phyloP scores from a whole-genome alignment of 2,797 vertebrate species.

The Acropternis orthonyx region DNA sequence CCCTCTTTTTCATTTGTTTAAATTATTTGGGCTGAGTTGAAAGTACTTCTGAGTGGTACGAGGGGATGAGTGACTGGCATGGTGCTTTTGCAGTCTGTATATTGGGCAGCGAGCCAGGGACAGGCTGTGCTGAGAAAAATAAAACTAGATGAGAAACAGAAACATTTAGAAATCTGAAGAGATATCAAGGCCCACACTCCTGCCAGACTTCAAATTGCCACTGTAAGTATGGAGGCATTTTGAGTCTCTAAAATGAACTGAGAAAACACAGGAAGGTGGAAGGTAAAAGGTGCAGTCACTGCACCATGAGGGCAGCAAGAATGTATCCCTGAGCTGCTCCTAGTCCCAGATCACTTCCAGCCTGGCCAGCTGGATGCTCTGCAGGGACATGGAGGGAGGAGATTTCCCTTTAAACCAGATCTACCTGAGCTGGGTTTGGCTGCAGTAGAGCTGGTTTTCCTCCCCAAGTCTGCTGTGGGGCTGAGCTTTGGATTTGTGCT shows the following conservation, averaged over 20 bases:
- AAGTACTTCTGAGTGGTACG: not conserved
- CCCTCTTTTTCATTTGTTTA: not conserved
- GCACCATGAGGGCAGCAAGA: not conserved
- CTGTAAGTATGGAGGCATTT: not conserved
- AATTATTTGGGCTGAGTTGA: not conserved
- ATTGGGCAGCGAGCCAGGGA: not conserved
- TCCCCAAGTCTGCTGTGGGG: not conserved
- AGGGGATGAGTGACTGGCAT: not conserved
- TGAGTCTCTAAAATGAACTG: not conserved
- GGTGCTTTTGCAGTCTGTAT: not conserved
- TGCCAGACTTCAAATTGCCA: not conserved
- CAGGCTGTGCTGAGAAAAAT: not conserved
- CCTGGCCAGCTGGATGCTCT: not conserved
- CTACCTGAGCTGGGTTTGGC: not conserved
- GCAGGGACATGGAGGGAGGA: not conserved
- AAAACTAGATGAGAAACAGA: not conserved
- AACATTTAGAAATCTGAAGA: not conserved
- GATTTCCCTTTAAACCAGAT: not conserved
- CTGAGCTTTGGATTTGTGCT: not conserved
- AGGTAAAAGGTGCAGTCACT: not conserved
- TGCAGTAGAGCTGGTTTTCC: not conserved
- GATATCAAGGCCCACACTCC: not conserved
- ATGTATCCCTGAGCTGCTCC: not conserved
- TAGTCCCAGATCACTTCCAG: not conserved
- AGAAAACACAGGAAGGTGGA: not conserved